These are phyloP conservation scores for Hylia prasina DNA, from an alignment of 2,113 vertebrate species.

Conservation along the genomic window DNA sequence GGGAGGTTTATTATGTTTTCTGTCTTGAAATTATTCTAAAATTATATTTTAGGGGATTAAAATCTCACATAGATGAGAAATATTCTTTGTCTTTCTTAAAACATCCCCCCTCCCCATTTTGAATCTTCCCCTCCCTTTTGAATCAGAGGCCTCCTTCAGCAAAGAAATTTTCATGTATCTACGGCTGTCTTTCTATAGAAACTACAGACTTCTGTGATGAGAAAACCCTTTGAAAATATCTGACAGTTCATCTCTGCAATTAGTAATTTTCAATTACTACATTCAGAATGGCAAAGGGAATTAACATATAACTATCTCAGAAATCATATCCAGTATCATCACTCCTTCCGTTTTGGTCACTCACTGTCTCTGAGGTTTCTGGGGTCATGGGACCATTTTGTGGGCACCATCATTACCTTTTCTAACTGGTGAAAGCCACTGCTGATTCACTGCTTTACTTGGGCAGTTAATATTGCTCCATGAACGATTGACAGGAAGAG, in stretches of 20 bases:
- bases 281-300: neutral
- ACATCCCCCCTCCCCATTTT: neutral
- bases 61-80: neutral
- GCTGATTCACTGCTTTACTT: neutral
- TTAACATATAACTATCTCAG: neutral
- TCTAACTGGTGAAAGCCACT: neutral
- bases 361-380: neutral
- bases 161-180: neutral
- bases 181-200: neutral
- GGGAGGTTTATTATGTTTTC: neutral
- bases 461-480: neutral
- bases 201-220: neutral
- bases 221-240: slow-evolving; percentile 5
- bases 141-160: neutral
- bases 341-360: neutral
- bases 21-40: neutral
- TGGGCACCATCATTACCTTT: neutral
- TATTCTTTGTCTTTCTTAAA: neutral
- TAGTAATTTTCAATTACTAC: slow-evolving; percentile 38
- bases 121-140: neutral
- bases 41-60: neutral
- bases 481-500: neutral
- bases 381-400: neutral
- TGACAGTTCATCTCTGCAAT: slow-evolving; percentile 35
- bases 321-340: neutral